Evolutionary conservation across 2,113 vertebrate species (phyloP).

Genomic region (Semnornis frantzii): DNA sequence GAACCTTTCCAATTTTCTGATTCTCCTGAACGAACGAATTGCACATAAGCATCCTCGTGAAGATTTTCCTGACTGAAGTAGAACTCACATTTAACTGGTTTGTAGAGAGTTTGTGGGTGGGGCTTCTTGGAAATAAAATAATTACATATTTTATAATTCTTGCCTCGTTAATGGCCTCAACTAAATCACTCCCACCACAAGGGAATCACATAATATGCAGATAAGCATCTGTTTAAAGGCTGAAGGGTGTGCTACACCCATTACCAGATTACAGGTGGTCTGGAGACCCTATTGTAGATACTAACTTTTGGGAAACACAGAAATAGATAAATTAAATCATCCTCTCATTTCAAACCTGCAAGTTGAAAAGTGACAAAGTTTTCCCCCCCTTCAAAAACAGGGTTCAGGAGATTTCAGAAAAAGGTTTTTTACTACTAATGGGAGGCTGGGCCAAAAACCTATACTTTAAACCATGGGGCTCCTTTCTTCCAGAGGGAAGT

Average conservation of each 20-base stretch:
- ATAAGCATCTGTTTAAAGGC: background rate
- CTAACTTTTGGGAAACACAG: background rate
- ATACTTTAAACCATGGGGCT: background rate
- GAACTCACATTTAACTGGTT: too few relatives aligned
- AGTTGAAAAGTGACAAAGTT: background rate
- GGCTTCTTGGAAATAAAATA: too few relatives aligned
- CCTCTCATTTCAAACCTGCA: background rate
- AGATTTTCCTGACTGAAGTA: too few relatives aligned
- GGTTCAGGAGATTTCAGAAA: background rate
- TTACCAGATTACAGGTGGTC: background rate
- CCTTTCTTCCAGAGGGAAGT: background rate
- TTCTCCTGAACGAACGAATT: too few relatives aligned
- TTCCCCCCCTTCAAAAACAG: background rate
- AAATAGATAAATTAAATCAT: conserved; percentile 19
- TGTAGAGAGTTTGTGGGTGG: too few relatives aligned
- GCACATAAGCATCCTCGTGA: too few relatives aligned
- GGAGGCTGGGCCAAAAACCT: background rate
- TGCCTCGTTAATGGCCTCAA: too few relatives aligned
- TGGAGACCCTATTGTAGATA: background rate
- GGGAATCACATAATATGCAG: conserved; percentile 6
- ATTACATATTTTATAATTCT: too few relatives aligned
- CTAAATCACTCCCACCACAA: background rate
- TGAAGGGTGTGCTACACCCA: background rate
- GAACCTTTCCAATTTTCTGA: too few relatives aligned
- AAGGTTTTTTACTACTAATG: background rate